Evolutionary conservation across 2,113 vertebrate genomes (phyloP).

Genomic region (Actenoides hombroni): DNA sequence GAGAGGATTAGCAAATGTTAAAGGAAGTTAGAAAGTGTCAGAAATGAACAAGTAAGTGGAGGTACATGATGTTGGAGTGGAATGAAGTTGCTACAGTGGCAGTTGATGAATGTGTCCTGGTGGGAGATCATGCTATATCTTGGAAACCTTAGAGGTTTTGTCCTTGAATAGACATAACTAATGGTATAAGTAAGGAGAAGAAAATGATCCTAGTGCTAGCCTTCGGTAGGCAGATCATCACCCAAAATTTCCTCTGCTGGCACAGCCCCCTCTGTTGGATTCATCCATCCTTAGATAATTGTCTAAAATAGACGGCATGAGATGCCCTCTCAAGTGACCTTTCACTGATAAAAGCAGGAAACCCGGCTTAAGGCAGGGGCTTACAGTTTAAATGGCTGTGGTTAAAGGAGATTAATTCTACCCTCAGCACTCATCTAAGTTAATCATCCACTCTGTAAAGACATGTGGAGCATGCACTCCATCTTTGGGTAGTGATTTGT

Average conservation of each 20-base stretch:
- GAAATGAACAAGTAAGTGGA: neutral
- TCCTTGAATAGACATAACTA: neutral
- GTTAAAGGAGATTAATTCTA: constrained; percentile 12
- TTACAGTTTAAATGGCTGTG: neutral
- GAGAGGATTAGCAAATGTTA: neutral
- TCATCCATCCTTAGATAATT: neutral
- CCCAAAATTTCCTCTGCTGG: neutral
- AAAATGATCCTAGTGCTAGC: neutral
- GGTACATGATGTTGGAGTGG: neutral
- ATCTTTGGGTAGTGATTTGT: neutral
- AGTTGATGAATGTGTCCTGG: neutral
- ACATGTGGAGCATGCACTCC: neutral
- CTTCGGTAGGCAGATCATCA: neutral
- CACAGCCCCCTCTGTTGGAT: neutral
- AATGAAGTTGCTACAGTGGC: neutral
- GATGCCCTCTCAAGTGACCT: neutral
- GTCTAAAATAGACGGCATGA: constrained; percentile 5
- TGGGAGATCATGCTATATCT: neutral
- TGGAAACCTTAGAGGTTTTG: neutral
- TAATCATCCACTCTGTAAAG: neutral
- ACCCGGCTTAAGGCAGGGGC: constrained; percentile 4
- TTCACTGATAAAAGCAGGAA: constrained; percentile 33
- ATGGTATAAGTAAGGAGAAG: neutral
- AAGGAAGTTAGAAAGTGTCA: neutral
- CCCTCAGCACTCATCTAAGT: neutral